phyloP scores from a whole-genome alignment of 2,797 vertebrate species.

The Uromys caudimaculatus region DNA sequence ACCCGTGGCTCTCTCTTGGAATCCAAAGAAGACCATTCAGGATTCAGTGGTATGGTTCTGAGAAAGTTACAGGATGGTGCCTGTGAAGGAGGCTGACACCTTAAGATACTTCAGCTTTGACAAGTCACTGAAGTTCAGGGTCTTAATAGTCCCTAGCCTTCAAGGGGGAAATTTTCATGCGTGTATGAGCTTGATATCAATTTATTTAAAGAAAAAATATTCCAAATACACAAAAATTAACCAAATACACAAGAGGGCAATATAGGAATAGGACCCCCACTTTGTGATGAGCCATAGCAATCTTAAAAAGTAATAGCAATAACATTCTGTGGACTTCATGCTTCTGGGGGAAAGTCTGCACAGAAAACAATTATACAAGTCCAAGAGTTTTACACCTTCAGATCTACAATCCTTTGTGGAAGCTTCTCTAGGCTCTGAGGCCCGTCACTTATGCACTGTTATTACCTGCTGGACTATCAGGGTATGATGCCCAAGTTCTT shows the following conservation, averaged over 20 bases:
- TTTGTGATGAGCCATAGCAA: background rate
- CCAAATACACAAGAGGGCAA: background rate
- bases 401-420: accelerated
- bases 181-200: background rate
- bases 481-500: background rate
- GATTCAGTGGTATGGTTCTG: accelerated
- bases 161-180: background rate
- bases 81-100: background rate
- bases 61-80: no score
- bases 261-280: background rate
- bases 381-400: background rate
- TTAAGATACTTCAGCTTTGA: no score
- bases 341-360: background rate
- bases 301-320: background rate
- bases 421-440: background rate
- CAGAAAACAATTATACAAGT: background rate
- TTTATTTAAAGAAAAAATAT: background rate
- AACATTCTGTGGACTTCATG: background rate
- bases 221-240: no score
- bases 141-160: background rate
- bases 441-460: background rate
- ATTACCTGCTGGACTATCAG: background rate
- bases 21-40: background rate
- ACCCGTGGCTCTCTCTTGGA: background rate
- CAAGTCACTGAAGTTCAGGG: background rate